Conservation (phyloP, 2,888 invertebrate genomes). For the Willowsia nigromaculata region DNA sequence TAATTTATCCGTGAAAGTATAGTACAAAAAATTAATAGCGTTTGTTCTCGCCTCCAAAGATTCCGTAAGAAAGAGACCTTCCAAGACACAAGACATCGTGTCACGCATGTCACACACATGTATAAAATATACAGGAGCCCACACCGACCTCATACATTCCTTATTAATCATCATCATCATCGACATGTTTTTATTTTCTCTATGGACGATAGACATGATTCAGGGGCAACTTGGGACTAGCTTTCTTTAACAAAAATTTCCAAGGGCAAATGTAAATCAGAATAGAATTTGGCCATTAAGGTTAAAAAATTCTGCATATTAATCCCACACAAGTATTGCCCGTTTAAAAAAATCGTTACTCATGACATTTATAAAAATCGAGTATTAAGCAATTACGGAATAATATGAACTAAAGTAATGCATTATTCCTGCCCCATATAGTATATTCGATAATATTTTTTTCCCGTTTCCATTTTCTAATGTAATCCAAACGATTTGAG, state of each 20-base stretch:
- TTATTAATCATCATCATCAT: slow-evolving; percentile 8
- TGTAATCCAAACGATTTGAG: neutral
- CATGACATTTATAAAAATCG: neutral
- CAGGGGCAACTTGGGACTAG: neutral
- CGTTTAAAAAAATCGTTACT: neutral
- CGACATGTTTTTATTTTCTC: neutral
- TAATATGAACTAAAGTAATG: neutral
- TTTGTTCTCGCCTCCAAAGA: slow-evolving; percentile 27
- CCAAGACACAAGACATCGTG: neutral
- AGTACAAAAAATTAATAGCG: slow-evolving; percentile 41
- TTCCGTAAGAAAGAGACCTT: neutral
- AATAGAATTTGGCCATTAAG: too few species aligned
- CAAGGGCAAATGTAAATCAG: too few species aligned
- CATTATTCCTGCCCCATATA: neutral
- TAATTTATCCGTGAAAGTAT: slow-evolving; percentile 50
- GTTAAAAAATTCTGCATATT: too few species aligned
- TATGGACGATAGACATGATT: neutral
- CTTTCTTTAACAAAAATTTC: neutral
- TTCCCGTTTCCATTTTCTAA: neutral
- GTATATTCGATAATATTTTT: neutral
- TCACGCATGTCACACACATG: neutral
- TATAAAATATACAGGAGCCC: neutral
- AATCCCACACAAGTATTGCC: too few species aligned
- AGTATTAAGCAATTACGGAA: neutral
- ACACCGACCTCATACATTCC: neutral